Base-by-base conservation (phyloP, 1,140 invertebrate genomes). In the Oryctes rhinoceros region DNA sequence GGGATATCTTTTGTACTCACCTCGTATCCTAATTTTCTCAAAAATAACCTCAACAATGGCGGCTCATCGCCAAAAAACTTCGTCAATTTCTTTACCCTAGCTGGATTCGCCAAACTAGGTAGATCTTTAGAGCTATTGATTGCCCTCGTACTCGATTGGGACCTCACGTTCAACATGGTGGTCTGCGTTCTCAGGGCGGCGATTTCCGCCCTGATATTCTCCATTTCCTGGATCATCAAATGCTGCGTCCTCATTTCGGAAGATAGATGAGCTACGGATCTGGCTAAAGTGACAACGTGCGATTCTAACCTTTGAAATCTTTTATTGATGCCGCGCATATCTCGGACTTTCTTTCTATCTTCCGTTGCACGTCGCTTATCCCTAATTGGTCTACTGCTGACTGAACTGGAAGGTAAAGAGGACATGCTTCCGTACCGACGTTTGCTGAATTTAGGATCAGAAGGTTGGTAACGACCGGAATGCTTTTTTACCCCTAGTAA, bases 31-130 rank as follows among this genome's bases (percentile, higher is more conserved):
- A 98, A 91, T 90, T 96, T 96, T 88, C 96, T 94, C 62, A 98
- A 90, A 89, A 97, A 98, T 30, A 97, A 90, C 87, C 96, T 91
- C 86, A 98, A 92, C 53, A 97, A 90, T 11, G 96, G 96, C 39
- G 96, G 96, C 86, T 98, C 96, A 87, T 96, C 95, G 11, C 96
- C 96, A 89, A 98, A 98, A 91, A 98, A 97, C 89, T 97, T 97
- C 48, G 92, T 96, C 62, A 96, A 90, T 82, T 95, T 94, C 85
- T 94, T 95, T 0, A 96, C 94, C 80, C 94, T 90, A 77, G 92
- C 94, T 0, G 96, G 96, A 89, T 97, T 97, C 35, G 95, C 92
- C 82, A 94, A 90, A 37, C 91, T 92, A 81, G 91, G 92, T 48
- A 92, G 88, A 84, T 93, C 92, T 71, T 90, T 90, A 84, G 88